phyloP scores from a whole-genome alignment of 1,140 invertebrate species.

The Drosophila pachea region DNA sequence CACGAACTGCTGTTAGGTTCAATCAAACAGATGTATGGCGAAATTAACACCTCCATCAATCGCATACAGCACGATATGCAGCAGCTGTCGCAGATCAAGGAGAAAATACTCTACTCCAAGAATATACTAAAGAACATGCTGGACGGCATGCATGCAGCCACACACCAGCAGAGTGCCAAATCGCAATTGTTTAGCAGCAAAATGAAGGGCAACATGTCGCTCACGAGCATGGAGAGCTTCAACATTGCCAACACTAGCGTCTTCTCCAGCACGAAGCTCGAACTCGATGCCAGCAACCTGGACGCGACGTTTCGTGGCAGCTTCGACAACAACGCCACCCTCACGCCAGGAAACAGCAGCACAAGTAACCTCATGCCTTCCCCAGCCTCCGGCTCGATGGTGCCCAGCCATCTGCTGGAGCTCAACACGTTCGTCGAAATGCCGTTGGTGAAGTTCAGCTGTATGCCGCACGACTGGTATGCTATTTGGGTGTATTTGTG shows the following conservation, averaged over 20 bases:
- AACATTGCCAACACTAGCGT: slow-evolving; percentile 65
- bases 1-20: slow-evolving; percentile 67
- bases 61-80: slow-evolving; percentile 70
- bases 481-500: neutral
- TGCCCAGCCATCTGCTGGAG: slow-evolving; percentile 61
- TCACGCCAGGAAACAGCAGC: slow-evolving; percentile 32
- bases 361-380: neutral
- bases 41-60: slow-evolving; percentile 65
- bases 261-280: slow-evolving; percentile 70
- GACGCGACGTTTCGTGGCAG: slow-evolving; percentile 44
- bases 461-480: slow-evolving; percentile 57
- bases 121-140: slow-evolving; percentile 64
- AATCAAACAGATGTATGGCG: slow-evolving; percentile 66
- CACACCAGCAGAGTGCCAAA: slow-evolving; percentile 48
- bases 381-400: neutral
- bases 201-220: slow-evolving; percentile 64
- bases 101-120: slow-evolving; percentile 71
- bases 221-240: slow-evolving; percentile 64
- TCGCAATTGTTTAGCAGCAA: slow-evolving; percentile 63
- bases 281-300: slow-evolving; percentile 57
- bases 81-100: slow-evolving; percentile 72
- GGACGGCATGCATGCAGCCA: slow-evolving; percentile 58
- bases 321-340: slow-evolving; percentile 43
- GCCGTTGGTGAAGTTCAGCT: slow-evolving; percentile 60
- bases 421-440: slow-evolving; percentile 65